Percentiles rank a stretch among this genome's conserved stretches.
Evolutionary conservation across 2,797 vertebrate species (phyloP).

Genomic region (Denticeps clupeoides): DNA sequence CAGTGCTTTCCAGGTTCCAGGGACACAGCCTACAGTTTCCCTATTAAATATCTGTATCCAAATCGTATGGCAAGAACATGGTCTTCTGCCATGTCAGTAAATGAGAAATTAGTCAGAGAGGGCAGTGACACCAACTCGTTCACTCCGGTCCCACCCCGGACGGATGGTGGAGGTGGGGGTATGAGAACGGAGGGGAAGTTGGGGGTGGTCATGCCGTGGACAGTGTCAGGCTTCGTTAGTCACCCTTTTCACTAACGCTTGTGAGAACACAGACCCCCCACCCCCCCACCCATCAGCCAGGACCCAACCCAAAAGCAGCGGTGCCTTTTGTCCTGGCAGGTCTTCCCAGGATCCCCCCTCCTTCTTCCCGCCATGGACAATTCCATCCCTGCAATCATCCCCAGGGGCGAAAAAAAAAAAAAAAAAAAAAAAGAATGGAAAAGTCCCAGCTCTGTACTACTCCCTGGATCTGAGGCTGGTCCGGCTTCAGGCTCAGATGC

Average conservation of each 20-base stretch:
- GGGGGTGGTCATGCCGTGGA: constrained; percentile 1
- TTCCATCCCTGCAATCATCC: constrained; percentile 4
- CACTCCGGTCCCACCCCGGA: too few species aligned
- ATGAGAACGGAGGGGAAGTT: not conserved
- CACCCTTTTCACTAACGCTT: constrained; percentile 9
- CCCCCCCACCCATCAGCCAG: not conserved
- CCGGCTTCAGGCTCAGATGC: too few species aligned
- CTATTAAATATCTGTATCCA: too few species aligned
- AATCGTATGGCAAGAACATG: too few species aligned
- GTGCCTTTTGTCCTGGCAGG: constrained; percentile 11
- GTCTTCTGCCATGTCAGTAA: constrained; percentile 2
- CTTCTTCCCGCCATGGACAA: too few species aligned
- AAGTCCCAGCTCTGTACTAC: constrained; percentile 16
- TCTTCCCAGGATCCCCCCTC: constrained; percentile 9
- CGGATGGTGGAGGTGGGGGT: not conserved
- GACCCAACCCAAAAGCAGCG: constrained; percentile 4
- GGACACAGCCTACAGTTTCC: too few species aligned
- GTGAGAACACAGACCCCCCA: too few species aligned
- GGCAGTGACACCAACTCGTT: too few species aligned
- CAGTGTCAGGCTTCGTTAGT: not conserved
- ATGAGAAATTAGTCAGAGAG: not conserved
- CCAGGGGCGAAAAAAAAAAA: not conserved
- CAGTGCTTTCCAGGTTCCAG: not conserved
- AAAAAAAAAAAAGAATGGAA: not conserved
- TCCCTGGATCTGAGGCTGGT: too few species aligned